Evolutionary conservation across 2,888 invertebrate genomes (phyloP).

Genomic region (Trissolcus brochymenae): DNA sequence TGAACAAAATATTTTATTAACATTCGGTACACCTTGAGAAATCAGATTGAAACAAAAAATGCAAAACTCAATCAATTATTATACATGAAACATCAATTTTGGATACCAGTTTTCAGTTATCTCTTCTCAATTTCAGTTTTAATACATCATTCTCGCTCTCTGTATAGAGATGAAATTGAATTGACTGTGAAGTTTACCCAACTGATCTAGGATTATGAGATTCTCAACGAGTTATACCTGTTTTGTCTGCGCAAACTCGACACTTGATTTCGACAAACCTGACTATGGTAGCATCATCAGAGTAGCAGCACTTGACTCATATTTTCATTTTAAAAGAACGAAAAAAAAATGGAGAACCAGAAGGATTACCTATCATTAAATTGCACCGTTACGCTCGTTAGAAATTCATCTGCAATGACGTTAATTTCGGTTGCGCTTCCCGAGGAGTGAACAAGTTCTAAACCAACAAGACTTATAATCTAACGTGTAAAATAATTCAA

Average conservation of each 20-base stretch:
- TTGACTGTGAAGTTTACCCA: constrained; percentile 5
- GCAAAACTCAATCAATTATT: no score
- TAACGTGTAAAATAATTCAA: constrained; percentile 37
- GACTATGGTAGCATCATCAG: constrained; percentile 1
- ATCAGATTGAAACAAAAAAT: no score
- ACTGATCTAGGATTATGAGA: constrained; percentile 36
- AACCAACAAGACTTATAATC: constrained; percentile 2
- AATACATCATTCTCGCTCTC: constrained; percentile 10
- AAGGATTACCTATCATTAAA: constrained; percentile 50
- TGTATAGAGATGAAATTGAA: neutral
- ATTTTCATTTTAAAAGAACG: constrained; percentile 39
- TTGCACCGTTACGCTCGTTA: constrained; percentile 52
- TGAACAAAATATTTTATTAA: no score
- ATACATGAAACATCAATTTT: no score
- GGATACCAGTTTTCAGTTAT: no score
- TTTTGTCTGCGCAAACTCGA: constrained; percentile 38
- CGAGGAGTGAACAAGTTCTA: constrained; percentile 25
- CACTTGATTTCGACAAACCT: constrained; percentile 35
- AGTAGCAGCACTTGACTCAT: constrained; percentile 45
- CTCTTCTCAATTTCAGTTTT: neutral
- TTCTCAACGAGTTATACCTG: constrained; percentile 49
- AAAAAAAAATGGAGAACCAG: constrained; percentile 39
- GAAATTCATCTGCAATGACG: constrained; percentile 55
- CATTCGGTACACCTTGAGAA: no score
- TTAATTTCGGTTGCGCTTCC: constrained; percentile 40